Evolutionary conservation across 1,140 invertebrate genomes (phyloP), one percentile per base, ranked within the genome.

Genomic region (Anoplolepis gracilipes): DNA sequence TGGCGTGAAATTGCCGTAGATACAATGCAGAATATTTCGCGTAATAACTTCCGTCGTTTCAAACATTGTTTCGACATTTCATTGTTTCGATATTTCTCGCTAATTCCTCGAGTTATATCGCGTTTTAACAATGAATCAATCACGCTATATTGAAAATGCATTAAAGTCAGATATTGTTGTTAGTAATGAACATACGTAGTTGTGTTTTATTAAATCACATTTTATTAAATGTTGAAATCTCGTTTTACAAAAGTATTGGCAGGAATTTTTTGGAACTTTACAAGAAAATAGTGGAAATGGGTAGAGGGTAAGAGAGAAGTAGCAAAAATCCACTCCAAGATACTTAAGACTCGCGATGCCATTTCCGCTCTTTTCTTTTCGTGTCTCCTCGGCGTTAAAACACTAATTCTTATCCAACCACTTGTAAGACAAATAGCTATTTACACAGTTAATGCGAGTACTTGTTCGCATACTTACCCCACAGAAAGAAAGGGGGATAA

Each of bases 401-500:
- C 91, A 92, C 90, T 88, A 91, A 93, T 93, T 91, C 93, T 90
- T 90, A 88, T 88, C 81, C 87, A 90, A 91, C 85, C 87, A 92
- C 89, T 92, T 69, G 87, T 78, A 87, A 90, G 86, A 82, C 85
- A 82, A 93, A 90, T 89, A 91, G 91, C 85, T 93, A 91, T 94
- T 94, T 93, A 89, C 92, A 93, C 90, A 94, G 93, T 92, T 93
- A 94, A 94, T 94, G 93, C 90, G 89, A 88, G 87, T 90, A 91
- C 91, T 91, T 76, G 85, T 77, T n/a, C 87, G 85, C 85, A 81
- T 87, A 91, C 91, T 90, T 87, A 77, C 22, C 53, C 53, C 30
- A 39, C 57, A 85, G 72, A 57, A 64, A 70, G 67, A 79, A 81
- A 64, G 59, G 59, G 61, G 22, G 55, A 78, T 72, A 84, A 84